phyloP scores from a whole-genome alignment of 2,113 vertebrate species.

The Telmatochromis sp. region DNA sequence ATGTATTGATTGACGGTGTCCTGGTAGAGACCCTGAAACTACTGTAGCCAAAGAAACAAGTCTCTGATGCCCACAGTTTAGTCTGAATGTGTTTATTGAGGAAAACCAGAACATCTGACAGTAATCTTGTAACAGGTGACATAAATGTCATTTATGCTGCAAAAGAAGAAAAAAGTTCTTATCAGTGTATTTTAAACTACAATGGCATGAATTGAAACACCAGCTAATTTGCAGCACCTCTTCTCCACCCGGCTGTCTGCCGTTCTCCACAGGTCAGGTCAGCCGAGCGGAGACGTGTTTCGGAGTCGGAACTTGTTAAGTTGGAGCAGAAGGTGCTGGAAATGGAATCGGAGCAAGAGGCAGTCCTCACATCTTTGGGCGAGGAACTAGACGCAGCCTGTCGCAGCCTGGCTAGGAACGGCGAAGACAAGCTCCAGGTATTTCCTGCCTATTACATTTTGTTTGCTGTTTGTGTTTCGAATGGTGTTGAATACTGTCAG shows the following conservation, averaged over 20 bases:
- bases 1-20: slow-evolving; percentile 16
- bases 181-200: not conserved
- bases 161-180: not conserved
- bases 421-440: slow-evolving; percentile 86
- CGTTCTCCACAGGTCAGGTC: slow-evolving; percentile 28
- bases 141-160: not conserved
- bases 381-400: slow-evolving; percentile 83
- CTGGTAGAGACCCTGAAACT: slow-evolving; percentile 4
- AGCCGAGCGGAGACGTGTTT: slow-evolving; percentile 64
- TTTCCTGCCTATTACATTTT: not conserved
- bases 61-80: not conserved
- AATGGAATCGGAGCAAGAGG: slow-evolving; percentile 80
- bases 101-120: not conserved
- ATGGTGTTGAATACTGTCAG: not conserved
- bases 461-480: not conserved
- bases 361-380: slow-evolving; percentile 78
- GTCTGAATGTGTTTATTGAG: not conserved
- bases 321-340: slow-evolving; percentile 75
- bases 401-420: slow-evolving; percentile 75
- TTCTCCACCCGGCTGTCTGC: not conserved
- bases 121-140: not conserved
- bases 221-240: not conserved
- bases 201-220: not conserved
- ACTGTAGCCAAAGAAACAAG: not conserved
- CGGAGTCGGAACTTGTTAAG: slow-evolving; percentile 68